A percentile compares a stretch with the other conserved stretches of the same genome.
These are phyloP conservation scores for Peromyscus polionotus DNA, from an alignment of 2,113 vertebrate genomes.

Conservation along the genomic window DNA sequence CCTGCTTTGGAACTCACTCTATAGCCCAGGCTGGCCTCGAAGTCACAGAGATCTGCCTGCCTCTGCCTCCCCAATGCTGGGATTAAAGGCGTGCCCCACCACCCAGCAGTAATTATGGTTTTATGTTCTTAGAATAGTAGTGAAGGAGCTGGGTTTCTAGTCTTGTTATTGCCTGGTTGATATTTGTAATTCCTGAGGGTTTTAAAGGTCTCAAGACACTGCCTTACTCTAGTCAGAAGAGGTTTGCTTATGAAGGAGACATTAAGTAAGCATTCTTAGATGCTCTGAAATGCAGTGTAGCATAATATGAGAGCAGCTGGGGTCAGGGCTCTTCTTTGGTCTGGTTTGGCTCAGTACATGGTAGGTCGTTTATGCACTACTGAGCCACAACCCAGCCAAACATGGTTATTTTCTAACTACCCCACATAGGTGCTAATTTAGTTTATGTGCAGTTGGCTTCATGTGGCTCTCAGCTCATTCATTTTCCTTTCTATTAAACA, in stretches of 20 bases:
- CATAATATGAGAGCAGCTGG: not conserved
- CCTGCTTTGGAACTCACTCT: too few relatives aligned
- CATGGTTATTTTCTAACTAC: slow-evolving; percentile 40
- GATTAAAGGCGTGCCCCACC: too few relatives aligned
- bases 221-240: slow-evolving; percentile 19
- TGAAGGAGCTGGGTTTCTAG: slow-evolving; percentile 1
- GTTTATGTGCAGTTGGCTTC: slow-evolving; percentile 8
- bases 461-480: not conserved
- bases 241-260: slow-evolving; percentile 57
- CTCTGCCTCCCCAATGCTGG: too few relatives aligned
- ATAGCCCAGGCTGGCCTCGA: too few relatives aligned
- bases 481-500: slow-evolving; percentile 54
- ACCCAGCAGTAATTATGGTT: not conserved
- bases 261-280: slow-evolving; percentile 15
- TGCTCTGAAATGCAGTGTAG: not conserved
- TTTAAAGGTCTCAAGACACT: not conserved
- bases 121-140: slow-evolving; percentile 46
- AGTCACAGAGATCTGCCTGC: too few relatives aligned
- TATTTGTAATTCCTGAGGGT: slow-evolving; percentile 11
- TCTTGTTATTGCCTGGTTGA: not conserved
- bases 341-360: not conserved
- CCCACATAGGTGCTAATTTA: not conserved
- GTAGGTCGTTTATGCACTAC: not conserved
- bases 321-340: not conserved
- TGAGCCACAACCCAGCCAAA: not conserved